Evolutionary conservation across 2,113 vertebrate genomes (phyloP).

Genomic region (Hippocampus abdominalis): DNA sequence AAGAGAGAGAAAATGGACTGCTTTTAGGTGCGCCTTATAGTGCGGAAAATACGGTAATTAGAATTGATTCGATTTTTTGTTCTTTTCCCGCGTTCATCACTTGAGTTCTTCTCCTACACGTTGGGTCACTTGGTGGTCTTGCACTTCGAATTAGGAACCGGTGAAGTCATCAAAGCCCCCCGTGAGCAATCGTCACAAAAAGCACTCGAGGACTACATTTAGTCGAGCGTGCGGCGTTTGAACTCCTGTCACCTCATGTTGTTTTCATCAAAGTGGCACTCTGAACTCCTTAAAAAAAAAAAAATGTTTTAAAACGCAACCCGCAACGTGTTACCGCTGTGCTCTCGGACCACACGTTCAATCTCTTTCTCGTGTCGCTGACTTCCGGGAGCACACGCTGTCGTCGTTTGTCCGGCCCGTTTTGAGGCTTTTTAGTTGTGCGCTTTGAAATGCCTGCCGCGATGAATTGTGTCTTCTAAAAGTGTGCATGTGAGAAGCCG

Average conservation of each 20-base stretch:
- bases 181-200: not conserved
- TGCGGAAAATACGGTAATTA: no score
- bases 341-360: not conserved
- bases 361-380: not conserved
- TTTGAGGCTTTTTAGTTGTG: not conserved
- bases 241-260: not conserved
- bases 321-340: not conserved
- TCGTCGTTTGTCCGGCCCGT: not conserved
- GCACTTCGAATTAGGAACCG: not conserved
- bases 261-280: not conserved
- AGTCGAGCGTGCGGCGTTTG: not conserved
- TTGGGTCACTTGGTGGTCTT: not conserved
- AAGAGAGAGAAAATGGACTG: no score
- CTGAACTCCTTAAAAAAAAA: not conserved
- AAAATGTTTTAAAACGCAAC: no score
- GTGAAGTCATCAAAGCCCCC: not conserved
- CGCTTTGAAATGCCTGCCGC: constrained; percentile 16
- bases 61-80: no score
- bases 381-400: constrained; percentile 5
- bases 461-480: constrained; percentile 15
- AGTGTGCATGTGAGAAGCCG: constrained; percentile 1
- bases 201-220: not conserved
- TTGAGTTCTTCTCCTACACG: no score
- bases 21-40: no score
- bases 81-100: no score